A percentile compares a stretch with the other conserved stretches of the same genome.
These are phyloP conservation scores for Sebastes nivosus DNA, from an alignment of 2,797 vertebrate genomes.

Conservation along the genomic window DNA sequence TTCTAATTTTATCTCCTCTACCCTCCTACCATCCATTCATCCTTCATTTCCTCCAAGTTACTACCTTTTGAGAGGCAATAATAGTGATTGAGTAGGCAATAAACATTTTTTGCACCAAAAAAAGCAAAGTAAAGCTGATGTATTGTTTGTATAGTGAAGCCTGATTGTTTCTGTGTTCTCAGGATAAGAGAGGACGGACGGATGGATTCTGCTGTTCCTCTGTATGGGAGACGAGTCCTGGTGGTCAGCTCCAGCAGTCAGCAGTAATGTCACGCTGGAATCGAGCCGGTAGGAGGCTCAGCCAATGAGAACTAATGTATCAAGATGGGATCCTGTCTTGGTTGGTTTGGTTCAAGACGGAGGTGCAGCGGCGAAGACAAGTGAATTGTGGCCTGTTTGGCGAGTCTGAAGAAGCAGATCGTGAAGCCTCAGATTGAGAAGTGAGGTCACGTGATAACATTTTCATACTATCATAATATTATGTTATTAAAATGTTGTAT, in stretches of 20 bases:
- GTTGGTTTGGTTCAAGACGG: constrained; percentile 47
- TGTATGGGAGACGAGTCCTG: neutral
- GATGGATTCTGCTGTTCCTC: constrained; percentile 3
- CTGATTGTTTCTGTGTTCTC: neutral
- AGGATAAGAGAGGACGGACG: neutral
- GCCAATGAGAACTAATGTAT: constrained; percentile 47
- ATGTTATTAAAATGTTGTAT: neutral
- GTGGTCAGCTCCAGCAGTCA: constrained; percentile 32
- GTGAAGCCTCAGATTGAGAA: neutral
- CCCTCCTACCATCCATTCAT: constrained; percentile 2
- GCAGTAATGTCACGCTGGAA: constrained; percentile 37
- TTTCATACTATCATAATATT: neutral
- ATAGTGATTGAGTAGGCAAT: constrained; percentile 5
- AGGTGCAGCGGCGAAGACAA: constrained; percentile 7
- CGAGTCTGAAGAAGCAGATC: neutral
- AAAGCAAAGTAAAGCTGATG: constrained; percentile 7
- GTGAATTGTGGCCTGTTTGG: neutral
- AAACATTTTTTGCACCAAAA: neutral
- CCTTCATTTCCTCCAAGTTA: constrained; percentile 17
- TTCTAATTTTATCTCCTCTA: constrained; percentile 22
- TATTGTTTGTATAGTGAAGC: constrained; percentile 12
- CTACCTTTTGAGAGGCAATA: constrained; percentile 2
- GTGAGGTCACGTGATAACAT: neutral
- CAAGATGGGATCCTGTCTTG: constrained; percentile 42
- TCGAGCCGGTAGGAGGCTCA: constrained; percentile 15